Percentiles rank a stretch among this genome's conserved stretches.
Evolutionary conservation across 2,113 vertebrate genomes (phyloP).

Genomic region (Cathartes aura): DNA sequence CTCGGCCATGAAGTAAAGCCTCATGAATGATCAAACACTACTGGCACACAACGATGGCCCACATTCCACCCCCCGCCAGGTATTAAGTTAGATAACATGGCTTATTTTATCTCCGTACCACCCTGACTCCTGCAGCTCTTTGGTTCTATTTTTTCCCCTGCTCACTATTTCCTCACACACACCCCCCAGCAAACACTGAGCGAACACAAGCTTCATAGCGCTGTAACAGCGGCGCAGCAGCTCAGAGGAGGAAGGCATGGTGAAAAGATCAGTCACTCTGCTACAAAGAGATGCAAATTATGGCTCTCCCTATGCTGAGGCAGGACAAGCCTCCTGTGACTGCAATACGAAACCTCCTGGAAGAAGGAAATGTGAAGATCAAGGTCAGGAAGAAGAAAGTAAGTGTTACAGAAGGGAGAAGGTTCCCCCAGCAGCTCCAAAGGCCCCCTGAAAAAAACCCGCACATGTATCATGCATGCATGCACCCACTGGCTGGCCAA

Average conservation of each 20-base stretch:
- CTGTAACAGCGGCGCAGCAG: neutral
- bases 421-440: neutral
- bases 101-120: neutral
- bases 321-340: neutral
- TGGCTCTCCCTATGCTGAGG: neutral
- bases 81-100: neutral
- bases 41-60: neutral
- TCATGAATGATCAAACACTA: neutral
- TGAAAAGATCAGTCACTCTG: neutral
- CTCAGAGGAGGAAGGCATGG: neutral
- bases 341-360: neutral
- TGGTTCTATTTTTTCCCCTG: neutral
- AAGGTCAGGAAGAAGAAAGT: neutral
- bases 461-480: accelerated
- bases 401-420: neutral
- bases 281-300: neutral
- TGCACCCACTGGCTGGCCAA: neutral
- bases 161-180: neutral
- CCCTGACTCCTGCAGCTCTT: neutral
- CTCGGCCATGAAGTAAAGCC: neutral
- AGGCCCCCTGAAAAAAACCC: neutral
- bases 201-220: accelerated
- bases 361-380: neutral
- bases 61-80: accelerated
- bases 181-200: neutral